Conservation (phyloP, 37 sponge, comb jelly and placozoan species). For the Ephydatia muelleri region DNA sequence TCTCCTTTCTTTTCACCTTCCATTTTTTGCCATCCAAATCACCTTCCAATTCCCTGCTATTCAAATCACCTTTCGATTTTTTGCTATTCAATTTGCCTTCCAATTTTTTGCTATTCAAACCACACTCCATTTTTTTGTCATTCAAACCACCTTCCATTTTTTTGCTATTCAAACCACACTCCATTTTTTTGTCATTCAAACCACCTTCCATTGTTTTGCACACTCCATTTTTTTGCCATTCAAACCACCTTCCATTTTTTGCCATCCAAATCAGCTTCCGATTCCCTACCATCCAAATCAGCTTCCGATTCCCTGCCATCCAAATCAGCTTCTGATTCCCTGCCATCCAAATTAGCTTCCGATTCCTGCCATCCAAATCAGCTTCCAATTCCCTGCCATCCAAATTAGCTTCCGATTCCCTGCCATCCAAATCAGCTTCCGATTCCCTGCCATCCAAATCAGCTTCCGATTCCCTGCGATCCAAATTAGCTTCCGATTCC, state of each 20-base stretch:
- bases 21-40: slow-evolving; percentile 1
- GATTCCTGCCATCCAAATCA: not conserved
- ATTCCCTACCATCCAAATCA: too few species aligned
- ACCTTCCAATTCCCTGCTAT: not conserved
- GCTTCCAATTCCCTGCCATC: not conserved
- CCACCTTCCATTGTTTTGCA: not conserved
- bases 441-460: not conserved
- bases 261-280: too few species aligned
- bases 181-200: not conserved
- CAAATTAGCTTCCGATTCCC: not conserved
- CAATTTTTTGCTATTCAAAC: not conserved
- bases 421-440: not conserved
- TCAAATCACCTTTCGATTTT: not conserved
- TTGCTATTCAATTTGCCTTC: not conserved
- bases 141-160: not conserved
- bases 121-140: not conserved
- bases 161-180: not conserved
- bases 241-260: not conserved
- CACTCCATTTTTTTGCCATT: not conserved
- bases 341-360: not conserved
- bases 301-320: not conserved
- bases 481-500: not conserved
- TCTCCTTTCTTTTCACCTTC: not conserved
- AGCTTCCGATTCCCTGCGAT: not conserved
- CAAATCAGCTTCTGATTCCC: not conserved